These are phyloP conservation scores for Probaryconus sp. DNA, from an alignment of 1,140 invertebrate species.

Conservation along the genomic window DNA sequence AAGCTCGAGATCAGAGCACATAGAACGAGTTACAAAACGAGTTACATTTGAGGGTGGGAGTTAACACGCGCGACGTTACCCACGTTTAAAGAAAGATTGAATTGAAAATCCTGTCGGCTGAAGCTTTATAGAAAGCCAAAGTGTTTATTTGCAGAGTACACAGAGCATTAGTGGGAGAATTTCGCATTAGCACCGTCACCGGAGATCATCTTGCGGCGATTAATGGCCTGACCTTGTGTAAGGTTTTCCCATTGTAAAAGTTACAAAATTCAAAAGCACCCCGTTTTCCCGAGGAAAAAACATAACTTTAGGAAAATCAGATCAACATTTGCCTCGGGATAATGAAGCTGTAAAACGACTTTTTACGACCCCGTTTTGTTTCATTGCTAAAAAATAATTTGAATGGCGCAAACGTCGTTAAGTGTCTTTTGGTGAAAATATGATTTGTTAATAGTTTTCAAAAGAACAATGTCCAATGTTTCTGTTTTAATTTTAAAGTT, in stretches of 20 bases:
- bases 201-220: conserved; percentile 29
- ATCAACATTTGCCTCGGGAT: not conserved
- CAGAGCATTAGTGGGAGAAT: conserved; percentile 56
- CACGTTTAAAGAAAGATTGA: conserved; percentile 32
- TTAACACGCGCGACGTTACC: conserved; percentile 3
- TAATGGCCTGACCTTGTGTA: conserved; percentile 52
- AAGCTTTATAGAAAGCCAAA: conserved; percentile 58
- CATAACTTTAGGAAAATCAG: conserved; percentile 6
- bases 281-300: not conserved
- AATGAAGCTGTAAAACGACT: too few relatives aligned
- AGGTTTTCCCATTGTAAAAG: conserved; percentile 43
- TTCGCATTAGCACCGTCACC: conserved; percentile 27
- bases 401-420: too few relatives aligned
- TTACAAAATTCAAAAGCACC: too few relatives aligned
- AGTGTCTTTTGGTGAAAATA: too few relatives aligned
- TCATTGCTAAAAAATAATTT: too few relatives aligned
- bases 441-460: too few relatives aligned
- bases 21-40: not conserved
- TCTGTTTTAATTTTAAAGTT: too few relatives aligned
- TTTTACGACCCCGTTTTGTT: too few relatives aligned
- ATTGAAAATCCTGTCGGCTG: conserved; percentile 49
- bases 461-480: too few relatives aligned
- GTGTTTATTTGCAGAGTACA: conserved; percentile 53
- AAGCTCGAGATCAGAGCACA: not conserved
- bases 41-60: too few relatives aligned